Conservation (phyloP, 1,140 invertebrate species). For the Zaprionus taronus region DNA sequence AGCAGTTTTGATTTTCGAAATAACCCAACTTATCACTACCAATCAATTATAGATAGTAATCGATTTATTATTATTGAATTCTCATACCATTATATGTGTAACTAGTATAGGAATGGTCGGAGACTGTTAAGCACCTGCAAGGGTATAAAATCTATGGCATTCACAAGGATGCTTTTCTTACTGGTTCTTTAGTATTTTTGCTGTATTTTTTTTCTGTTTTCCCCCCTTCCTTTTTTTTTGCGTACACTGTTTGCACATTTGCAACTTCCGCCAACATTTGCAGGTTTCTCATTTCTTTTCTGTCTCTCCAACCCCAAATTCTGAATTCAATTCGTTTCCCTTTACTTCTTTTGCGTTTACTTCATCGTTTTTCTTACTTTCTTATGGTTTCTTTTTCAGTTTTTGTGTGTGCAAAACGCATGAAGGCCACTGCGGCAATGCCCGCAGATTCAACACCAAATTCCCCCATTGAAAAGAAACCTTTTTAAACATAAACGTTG, state of each 20-base stretch:
- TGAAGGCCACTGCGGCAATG: conserved; percentile 67
- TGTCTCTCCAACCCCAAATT: background rate
- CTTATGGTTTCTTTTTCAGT: conserved; percentile 29
- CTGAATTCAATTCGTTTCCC: background rate
- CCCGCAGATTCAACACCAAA: conserved; percentile 39
- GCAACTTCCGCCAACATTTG: conserved; percentile 45
- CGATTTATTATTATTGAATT: no score
- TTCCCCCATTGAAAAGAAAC: conserved; percentile 38
- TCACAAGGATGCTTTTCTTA: no score
- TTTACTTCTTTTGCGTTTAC: conserved; percentile 4
- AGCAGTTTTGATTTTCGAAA: no score
- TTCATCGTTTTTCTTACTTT: conserved; percentile 13
- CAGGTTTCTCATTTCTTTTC: conserved; percentile 30
- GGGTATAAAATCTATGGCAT: no score
- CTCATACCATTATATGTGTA: no score
- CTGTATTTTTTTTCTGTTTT: background rate
- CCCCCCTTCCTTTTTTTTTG: background rate
- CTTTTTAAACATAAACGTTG: conserved; percentile 31
- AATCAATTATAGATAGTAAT: no score
- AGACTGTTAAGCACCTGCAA: no score
- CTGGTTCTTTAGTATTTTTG: conserved; percentile 2
- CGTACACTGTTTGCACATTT: conserved; percentile 35
- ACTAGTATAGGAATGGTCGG: no score
- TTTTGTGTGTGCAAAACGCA: conserved; percentile 59
- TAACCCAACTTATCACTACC: no score